Conservation (phyloP, 2,797 vertebrate species). For the Enteromius trimaculatus region DNA sequence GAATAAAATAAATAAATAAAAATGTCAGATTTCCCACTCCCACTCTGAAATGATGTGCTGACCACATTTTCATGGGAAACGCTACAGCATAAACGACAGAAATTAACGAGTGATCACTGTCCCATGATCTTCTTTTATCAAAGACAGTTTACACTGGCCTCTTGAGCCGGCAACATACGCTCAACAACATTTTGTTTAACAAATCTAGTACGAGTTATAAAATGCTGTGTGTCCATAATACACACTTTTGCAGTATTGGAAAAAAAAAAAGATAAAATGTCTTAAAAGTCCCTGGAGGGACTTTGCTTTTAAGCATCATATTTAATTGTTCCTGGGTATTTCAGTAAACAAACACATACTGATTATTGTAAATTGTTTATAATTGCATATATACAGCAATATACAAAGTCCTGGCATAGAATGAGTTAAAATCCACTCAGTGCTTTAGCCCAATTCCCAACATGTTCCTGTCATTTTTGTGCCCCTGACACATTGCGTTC, state of each 20-base stretch:
- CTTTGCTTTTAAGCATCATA: background rate
- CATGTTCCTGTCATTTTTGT: constrained; percentile 48
- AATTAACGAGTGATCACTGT: constrained; percentile 63
- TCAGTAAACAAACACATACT: constrained; percentile 6
- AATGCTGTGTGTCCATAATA: background rate
- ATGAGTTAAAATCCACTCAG: constrained; percentile 50
- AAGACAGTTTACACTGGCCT: constrained; percentile 36
- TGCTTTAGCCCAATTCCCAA: constrained; percentile 24
- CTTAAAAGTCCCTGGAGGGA: background rate
- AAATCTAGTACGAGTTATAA: background rate
- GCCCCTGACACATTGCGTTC: constrained; percentile 53
- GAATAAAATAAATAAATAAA: constrained; percentile 73
- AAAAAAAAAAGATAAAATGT: background rate
- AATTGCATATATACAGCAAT: background rate
- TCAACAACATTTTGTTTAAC: background rate
- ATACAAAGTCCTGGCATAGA: constrained; percentile 6
- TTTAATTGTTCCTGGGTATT: background rate
- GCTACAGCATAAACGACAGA: constrained; percentile 72
- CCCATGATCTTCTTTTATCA: constrained; percentile 52
- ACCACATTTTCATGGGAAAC: constrained; percentile 84
- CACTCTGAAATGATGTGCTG: constrained; percentile 80
- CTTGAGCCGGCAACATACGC: background rate
- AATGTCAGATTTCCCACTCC: constrained; percentile 78
- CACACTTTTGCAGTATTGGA: background rate
- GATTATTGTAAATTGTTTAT: constrained; percentile 7